phyloP scores from a whole-genome alignment of 2,797 vertebrate species.

The Chloroceryle inda region DNA sequence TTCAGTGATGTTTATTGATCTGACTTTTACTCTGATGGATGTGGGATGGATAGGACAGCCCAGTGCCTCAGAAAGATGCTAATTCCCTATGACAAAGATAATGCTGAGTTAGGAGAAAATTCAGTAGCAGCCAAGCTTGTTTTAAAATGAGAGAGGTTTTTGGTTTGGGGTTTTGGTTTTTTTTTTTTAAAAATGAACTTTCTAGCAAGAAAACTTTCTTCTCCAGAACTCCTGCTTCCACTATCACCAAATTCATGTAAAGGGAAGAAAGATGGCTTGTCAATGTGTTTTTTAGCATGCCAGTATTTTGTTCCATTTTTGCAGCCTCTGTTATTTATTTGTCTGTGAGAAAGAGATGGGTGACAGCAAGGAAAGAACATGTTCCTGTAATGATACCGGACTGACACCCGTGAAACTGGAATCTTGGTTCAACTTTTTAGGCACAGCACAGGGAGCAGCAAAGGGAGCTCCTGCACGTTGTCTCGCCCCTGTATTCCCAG shows the following conservation, averaged over 20 bases:
- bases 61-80: neutral
- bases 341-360: neutral
- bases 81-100: constrained; percentile 22
- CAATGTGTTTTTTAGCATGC: neutral
- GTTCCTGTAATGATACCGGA: neutral
- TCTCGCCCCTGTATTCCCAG: neutral
- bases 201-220: neutral
- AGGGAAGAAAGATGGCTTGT: neutral
- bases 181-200: neutral
- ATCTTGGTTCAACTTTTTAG: neutral
- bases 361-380: neutral
- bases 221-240: neutral
- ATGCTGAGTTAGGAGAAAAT: neutral
- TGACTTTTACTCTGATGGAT: constrained; percentile 31
- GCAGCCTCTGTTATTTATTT: constrained; percentile 15
- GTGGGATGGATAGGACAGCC: neutral
- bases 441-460: neutral
- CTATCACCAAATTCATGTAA: neutral
- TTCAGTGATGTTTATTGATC: neutral
- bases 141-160: neutral
- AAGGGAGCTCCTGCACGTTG: neutral
- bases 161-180: neutral
- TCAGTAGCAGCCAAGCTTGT: neutral
- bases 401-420: neutral
- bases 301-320: constrained; percentile 37